These are phyloP conservation scores for Petroica traversi DNA, from an alignment of 2,113 vertebrate species.

Conservation along the genomic window DNA sequence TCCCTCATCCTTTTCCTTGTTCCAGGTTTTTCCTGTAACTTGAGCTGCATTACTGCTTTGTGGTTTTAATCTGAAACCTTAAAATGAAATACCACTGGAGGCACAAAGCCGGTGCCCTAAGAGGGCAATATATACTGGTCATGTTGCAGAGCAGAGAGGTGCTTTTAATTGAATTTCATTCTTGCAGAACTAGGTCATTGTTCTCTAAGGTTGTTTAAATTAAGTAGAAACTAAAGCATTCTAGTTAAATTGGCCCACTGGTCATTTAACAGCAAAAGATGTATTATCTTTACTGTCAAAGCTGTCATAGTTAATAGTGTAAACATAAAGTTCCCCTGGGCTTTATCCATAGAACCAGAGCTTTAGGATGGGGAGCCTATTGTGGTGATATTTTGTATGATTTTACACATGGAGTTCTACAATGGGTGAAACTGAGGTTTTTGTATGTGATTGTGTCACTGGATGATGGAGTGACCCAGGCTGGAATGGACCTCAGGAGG, in stretches of 20 bases:
- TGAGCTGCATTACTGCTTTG: background rate
- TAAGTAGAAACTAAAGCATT: background rate
- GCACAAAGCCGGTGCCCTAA: background rate
- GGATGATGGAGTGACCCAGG: background rate
- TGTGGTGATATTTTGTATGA: background rate
- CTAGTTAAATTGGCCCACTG: background rate
- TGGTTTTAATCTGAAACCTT: background rate
- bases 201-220: conserved; percentile 24
- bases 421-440: background rate
- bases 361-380: background rate
- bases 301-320: background rate
- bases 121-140: background rate
- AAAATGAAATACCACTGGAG: background rate
- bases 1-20: background rate
- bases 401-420: background rate
- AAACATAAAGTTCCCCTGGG: background rate
- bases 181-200: background rate
- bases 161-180: background rate
- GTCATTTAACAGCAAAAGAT: background rate
- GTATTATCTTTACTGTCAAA: background rate
- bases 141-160: background rate
- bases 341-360: background rate
- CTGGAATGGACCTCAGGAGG: background rate
- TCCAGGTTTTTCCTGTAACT: background rate
- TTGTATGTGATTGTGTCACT: background rate